phyloP scores from a whole-genome alignment of 2,797 vertebrate species.

The Urophycis tenuis region DNA sequence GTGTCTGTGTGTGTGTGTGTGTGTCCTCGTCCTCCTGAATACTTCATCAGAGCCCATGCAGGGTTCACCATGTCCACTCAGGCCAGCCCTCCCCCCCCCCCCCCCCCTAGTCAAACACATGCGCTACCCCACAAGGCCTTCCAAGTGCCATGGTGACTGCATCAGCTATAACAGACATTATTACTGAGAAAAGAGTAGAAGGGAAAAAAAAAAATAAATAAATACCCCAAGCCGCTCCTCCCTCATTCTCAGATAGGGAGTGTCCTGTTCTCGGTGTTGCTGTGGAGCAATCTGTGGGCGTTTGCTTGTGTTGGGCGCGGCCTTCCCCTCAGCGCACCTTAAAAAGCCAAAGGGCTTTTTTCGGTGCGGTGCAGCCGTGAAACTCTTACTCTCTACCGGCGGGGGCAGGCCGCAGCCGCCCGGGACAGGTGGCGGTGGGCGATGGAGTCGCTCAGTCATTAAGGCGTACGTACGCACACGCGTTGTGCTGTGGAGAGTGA shows the following conservation, averaged over 20 bases:
- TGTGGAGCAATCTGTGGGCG: constrained; percentile 29
- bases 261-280: constrained; percentile 50
- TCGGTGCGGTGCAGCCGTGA: constrained; percentile 10
- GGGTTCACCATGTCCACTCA: too few species aligned
- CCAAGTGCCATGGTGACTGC: neutral
- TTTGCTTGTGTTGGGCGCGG: constrained; percentile 25
- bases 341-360: constrained; percentile 19
- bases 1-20: too few species aligned
- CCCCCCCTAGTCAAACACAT: too few species aligned
- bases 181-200: neutral
- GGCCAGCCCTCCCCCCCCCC: too few species aligned
- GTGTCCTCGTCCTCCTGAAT: too few species aligned
- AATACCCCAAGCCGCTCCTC: neutral
- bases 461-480: constrained; percentile 19
- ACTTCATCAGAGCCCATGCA: too few species aligned
- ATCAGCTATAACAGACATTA: neutral
- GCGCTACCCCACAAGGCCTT: too few species aligned
- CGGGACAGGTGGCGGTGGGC: too few species aligned
- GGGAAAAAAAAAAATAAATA: neutral
- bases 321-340: constrained; percentile 34
- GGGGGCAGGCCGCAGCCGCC: too few species aligned
- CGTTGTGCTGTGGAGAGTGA: neutral
- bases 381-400: too few species aligned
- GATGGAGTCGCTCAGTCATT: too few species aligned
- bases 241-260: constrained; percentile 44